phyloP scores from a whole-genome alignment of 2,888 invertebrate genomes.

The Pseudanteris insignis region DNA sequence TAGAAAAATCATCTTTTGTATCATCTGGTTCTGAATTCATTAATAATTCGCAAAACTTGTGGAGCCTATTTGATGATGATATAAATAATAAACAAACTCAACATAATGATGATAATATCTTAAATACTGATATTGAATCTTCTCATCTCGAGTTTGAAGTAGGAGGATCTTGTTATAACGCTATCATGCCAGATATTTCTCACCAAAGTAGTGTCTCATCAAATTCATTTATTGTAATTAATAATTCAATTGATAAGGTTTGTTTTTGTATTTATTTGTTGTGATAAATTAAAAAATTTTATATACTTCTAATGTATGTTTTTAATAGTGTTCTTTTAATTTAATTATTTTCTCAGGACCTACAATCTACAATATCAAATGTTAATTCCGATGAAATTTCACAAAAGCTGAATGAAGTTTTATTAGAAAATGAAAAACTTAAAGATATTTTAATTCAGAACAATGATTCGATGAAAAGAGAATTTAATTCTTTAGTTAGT shows the following conservation, averaged over 20 bases:
- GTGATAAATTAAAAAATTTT: slow-evolving; percentile 10
- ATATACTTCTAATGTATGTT: no score
- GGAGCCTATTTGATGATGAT: no score
- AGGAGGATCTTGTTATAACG: slow-evolving; percentile 49
- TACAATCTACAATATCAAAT: slow-evolving; percentile 52
- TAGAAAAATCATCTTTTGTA: no score
- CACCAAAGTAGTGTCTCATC: slow-evolving; percentile 48
- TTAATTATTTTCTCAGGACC: slow-evolving; percentile 51
- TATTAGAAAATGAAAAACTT: slow-evolving; percentile 71
- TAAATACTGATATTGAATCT: slow-evolving; percentile 30
- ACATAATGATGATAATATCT: background rate
- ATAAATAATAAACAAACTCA: no score
- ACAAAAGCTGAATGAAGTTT: slow-evolving; percentile 68
- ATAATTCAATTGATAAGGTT: slow-evolving; percentile 49
- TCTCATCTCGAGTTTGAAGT: slow-evolving; percentile 52
- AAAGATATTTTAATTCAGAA: slow-evolving; percentile 74
- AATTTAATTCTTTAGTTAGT: slow-evolving; percentile 71
- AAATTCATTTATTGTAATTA: slow-evolving; percentile 59
- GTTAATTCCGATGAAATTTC: slow-evolving; percentile 67
- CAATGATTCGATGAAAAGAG: slow-evolving; percentile 75
- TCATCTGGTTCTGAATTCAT: no score
- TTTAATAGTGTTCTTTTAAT: slow-evolving; percentile 5
- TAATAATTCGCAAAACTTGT: no score
- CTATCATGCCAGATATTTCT: slow-evolving; percentile 37
- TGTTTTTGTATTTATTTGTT: background rate